Evolutionary conservation across 2,888 invertebrate species (phyloP), one percentile per base, ranked within the genome.

Genomic region (Dione juno): DNA sequence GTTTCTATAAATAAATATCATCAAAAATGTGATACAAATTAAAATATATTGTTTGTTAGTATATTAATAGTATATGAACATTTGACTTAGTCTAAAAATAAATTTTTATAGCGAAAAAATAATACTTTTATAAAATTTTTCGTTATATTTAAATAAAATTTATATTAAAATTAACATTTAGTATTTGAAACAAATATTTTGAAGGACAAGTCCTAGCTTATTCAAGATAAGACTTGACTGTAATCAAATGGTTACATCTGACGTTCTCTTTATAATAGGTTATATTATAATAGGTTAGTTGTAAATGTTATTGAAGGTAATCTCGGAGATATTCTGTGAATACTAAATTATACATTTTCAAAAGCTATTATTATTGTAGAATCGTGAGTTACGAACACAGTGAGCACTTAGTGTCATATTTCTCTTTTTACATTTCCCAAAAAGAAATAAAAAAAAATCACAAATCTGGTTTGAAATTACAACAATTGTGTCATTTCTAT

Each of bases 281-380:
- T n/a, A n/a, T n/a, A n/a, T 43, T 45, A 35, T 61, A 28, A 61
- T 61, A n/a, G 61, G 43, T 45, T 28, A 61, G n/a, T 45, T n/a
- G 57, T 57, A n/a, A 57, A 57, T 6, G 37, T 57, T 40, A 13
- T 13, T 57, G 37, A 57, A 57, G 37, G 37, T 57, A 37, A 57
- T 57, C 37, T 57, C 10, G n/a, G 37, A 37, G 11, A 37, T 57
- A 57, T 7, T 28, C 52, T 54, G n/a, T 37, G 54, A 54, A 54
- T 10, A n/a, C 14, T 9, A 35, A 54, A 54, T 35, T 54, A 0
- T n/a, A 54, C n/a, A 1, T 35, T 16, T 54, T 3, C 5, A 11
- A 11, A 57, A 9, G 16, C 28, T 35, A 54, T 54, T 10, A 9
- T 35, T 35, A 35, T 54, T 10, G 11, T 40, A 57, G n/a, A 57